Base-by-base conservation (phyloP, 2,888 invertebrate species). In the Sinotaia quadrata region DNA sequence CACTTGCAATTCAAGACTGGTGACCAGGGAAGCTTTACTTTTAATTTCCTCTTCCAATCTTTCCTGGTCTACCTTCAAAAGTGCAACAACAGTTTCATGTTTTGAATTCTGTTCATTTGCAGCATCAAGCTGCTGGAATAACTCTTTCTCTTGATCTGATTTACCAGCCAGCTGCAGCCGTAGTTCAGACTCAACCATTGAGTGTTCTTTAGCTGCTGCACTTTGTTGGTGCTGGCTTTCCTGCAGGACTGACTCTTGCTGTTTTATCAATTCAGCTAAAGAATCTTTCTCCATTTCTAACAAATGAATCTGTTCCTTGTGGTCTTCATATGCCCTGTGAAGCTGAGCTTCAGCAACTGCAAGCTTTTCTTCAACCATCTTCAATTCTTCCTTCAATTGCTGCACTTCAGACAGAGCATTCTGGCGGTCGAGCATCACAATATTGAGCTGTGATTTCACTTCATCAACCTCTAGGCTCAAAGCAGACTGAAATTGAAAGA, bases 1-100 rank as follows among this genome's bases (percentile, higher is more conserved):
- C 21, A 78, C 67, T 47, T 77, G 69, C 15, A 80, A 69, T 41
- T 79, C 74, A 58, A 68, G 66, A 36, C 72, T 71, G 59, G 31
- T 29, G 29, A 60, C 52, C 47, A 56, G 49, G 57, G 66, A 44
- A 49, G 57, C 31, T 31, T 68, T 60, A 33, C 70, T 51, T 5
- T 60, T 47, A n/a, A 65, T 7, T 24, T 51, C 36, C 24, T 7
- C 10, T n/a, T 62, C 24, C 57, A 24, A 29, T 69, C 44, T 44
- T 65, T 63, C 62, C 60, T 51, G 68, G 18, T 18, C 7, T 18
- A 47, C 8, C 5, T n/a, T 18, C 12, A 47, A 24, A n/a, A n/a
- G 58, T n/a, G 68, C 54, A 59, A 51, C 52, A 37, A 57, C 62
- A 29, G 61, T 34, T 67, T 75, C 62, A 57, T 51, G 31, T 27